Evolutionary conservation across 2,888 invertebrate species (phyloP).

Genomic region (Kryphioiulus occultus): DNA sequence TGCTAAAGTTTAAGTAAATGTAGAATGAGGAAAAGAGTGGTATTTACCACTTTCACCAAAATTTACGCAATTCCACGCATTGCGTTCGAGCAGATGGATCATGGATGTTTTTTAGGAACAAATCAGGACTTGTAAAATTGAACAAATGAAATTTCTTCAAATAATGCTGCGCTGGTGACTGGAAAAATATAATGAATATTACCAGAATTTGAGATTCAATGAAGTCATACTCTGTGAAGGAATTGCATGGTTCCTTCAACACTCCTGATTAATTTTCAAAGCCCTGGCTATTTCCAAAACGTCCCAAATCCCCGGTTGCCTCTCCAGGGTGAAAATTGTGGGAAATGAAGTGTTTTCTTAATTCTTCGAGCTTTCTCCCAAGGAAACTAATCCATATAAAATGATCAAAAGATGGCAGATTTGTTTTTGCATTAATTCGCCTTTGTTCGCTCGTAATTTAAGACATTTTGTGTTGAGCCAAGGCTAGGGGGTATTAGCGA

Average conservation of each 20-base stretch:
- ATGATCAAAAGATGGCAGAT: neutral
- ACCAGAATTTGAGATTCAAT: neutral
- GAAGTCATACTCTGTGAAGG: neutral
- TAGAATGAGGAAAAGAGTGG: too few species aligned
- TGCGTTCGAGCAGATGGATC: too few species aligned
- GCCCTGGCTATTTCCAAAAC: neutral
- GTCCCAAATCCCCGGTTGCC: neutral
- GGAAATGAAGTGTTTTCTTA: conserved; percentile 2
- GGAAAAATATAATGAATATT: neutral
- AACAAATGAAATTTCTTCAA: too few species aligned
- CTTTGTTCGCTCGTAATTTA: neutral
- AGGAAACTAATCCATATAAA: neutral
- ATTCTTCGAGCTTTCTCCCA: neutral
- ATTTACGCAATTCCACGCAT: too few species aligned
- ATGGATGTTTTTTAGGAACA: too few species aligned
- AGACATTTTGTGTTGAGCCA: conserved; percentile 15
- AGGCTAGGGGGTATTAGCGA: conserved; percentile 24
- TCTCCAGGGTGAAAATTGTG: neutral
- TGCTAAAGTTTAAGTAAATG: neutral
- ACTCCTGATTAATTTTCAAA: neutral
- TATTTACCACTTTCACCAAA: too few species aligned
- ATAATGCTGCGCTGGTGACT: neutral
- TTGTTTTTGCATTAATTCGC: conserved; percentile 15
- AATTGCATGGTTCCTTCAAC: too few species aligned
- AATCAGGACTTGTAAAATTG: too few species aligned